Evolutionary conservation across 2,797 vertebrate genomes (phyloP).

Genomic region (Malacoraja senta): DNA sequence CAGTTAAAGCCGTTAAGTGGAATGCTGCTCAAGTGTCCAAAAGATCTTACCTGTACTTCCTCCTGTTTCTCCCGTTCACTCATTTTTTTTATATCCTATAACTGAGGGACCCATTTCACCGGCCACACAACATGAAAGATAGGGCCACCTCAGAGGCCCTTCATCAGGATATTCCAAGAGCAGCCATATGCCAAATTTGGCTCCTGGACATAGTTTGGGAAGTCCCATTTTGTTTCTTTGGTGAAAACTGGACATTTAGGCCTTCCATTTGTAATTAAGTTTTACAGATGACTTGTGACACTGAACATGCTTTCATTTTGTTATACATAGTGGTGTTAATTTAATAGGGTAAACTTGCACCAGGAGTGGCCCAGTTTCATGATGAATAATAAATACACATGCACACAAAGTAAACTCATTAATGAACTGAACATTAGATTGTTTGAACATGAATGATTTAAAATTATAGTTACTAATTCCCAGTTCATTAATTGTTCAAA

Average conservation of each 20-base stretch:
- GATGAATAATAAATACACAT: neutral
- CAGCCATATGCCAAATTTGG: no score
- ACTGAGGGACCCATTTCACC: no score
- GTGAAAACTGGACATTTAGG: neutral
- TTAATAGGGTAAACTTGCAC: neutral
- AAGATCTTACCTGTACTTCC: no score
- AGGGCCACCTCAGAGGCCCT: no score
- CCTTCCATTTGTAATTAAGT: neutral
- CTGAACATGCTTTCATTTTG: neutral
- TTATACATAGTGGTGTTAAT: neutral
- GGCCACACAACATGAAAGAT: no score
- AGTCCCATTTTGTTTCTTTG: neutral
- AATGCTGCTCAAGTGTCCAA: no score
- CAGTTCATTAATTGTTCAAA: neutral
- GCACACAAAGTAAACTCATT: neutral
- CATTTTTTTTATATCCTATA: no score
- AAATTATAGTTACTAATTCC: neutral
- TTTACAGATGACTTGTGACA: neutral
- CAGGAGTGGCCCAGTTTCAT: neutral
- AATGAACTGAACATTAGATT: neutral
- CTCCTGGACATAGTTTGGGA: no score
- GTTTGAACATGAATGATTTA: slow-evolving; percentile 13
- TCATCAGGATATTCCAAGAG: no score
- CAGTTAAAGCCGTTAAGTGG: no score
- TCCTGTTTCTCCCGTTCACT: no score